Evolutionary conservation across 2,797 vertebrate species (phyloP), one percentile per base, ranked within the genome.

Genomic region (Alectoris magna): DNA sequence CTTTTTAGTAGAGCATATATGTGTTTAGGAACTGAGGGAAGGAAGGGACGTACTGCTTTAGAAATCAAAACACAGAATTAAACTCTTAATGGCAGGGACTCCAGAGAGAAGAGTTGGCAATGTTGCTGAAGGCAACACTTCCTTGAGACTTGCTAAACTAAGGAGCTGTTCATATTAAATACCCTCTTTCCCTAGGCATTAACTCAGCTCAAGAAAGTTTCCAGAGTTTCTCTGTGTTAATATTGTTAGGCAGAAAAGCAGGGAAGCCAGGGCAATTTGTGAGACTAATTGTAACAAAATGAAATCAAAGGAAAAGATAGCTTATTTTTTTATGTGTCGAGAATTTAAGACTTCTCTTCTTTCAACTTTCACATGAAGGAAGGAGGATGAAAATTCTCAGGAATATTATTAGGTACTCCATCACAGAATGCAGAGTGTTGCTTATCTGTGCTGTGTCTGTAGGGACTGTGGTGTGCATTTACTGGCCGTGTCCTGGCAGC

Each of bases 31-130:
- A 36, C 66, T 17, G 27, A 77, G 49, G 21, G 55, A 41, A 76
- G 84, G 91, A 88, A 79, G 76, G 84, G 94, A 78, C 4, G 17
- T 66, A 56, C 59, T 70, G 34, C 51, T 95, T 88, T 77, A 80
- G 49, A 67, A 93, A 90, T 87, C 73, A 95, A 92, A 92, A 93
- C 90, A 92, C 79, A 74, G 53, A 84, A 87, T 85, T 84, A 75
- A 36, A 26, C 56, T 92, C n/a, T 76, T 88, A 89, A 63, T 48
- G 38, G 39, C 67, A 14, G 71, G 67, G 26, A 48, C 51, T 55
- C 0, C 0, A 14, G 46, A 86, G 49, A 77, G 23, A 87, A 78
- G 63, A 89, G 71, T n/a, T 76, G 39, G 71, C 91, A 83, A 26
- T 12, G 0, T 64, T 77, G 62, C 84, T 94, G 72, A 88, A 94